Evolutionary conservation across 1,140 invertebrate species (phyloP), one percentile per base, ranked within the genome.

Genomic region (Bilobella aurantiaca): DNA sequence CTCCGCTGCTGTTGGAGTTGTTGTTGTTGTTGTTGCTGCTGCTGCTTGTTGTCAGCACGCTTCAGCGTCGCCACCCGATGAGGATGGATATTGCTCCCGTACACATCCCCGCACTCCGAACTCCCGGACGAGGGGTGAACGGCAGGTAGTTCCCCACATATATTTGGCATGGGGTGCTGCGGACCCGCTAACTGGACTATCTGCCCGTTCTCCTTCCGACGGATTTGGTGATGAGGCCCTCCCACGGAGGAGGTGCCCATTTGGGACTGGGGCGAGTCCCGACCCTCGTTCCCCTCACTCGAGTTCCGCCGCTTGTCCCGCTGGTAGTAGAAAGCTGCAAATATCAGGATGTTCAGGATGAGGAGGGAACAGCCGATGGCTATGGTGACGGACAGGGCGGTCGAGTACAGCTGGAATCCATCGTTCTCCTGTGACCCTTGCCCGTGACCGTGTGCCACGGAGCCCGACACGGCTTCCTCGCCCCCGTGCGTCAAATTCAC

Each of bases 291-390:
- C n/a, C n/a, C n/a, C 32, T 8, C 46, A 5, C 32, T 65, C 49
- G 65, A 65, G 14, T 63, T 80, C 67, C 87, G 80, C 23, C 87
- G 85, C 75, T 92, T 91, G 74, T 95, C 91, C 18, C 91, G 81
- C 74, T 95, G 91, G 76, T 95, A 95, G 73, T 93, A 96, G 0
- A 96, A 90, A 1, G 91, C 92, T 32, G 91, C 91, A 74, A 96
- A 95, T 71, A 96, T 91, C 12, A 96, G 79, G 0, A 95, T 87
- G 75, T 96, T 96, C 3, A 96, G 78, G 67, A 95, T 88, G 18
- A 96, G 80, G 27, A 96, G 77, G 2, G 88, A 91, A 72, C 91
- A 93, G 1, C 93, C 93, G 62, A 96, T 93, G n/a, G 91, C 91
- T 69, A 96, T 91, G 1, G 91, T 95, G 0, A 96, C 88, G 75